Percentiles rank a stretch among this genome's conserved stretches.
phyloP scores from a whole-genome alignment of 2,113 vertebrate species.

The Notechis scutatus region DNA sequence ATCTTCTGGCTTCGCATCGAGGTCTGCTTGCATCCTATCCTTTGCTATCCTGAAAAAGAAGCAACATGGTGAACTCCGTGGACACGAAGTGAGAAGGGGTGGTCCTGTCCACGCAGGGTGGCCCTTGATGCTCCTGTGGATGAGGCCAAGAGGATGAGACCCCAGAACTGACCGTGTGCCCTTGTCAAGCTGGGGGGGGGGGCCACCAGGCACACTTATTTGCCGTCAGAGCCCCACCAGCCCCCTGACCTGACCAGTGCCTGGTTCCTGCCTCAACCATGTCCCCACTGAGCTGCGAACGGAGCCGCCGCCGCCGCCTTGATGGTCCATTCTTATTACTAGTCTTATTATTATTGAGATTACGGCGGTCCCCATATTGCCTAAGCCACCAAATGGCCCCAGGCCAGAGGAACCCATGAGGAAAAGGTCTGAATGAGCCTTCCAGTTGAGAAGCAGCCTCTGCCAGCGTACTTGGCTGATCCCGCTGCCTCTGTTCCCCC shows the following conservation, averaged over 20 bases:
- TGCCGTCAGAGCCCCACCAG: background rate
- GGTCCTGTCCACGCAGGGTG: background rate
- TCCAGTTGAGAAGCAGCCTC: background rate
- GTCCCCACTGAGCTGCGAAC: background rate
- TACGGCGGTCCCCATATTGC: background rate
- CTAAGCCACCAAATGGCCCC: background rate
- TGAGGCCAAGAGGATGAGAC: background rate
- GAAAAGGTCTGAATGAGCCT: background rate
- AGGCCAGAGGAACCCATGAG: background rate
- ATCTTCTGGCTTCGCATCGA: conserved; percentile 63
- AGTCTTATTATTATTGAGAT: background rate
- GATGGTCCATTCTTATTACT: background rate
- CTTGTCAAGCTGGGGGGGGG: background rate
- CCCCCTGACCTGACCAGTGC: background rate
- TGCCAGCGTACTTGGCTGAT: background rate
- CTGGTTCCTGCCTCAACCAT: background rate
- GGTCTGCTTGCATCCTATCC: conserved; percentile 77
- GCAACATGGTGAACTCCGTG: background rate
- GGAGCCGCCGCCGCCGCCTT: background rate
- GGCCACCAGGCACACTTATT: background rate
- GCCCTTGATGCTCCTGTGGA: background rate
- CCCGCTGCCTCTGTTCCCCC: background rate
- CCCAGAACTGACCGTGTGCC: background rate
- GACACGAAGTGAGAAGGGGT: background rate
- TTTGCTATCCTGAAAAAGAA: conserved; percentile 73